Evolutionary conservation across 2,888 invertebrate species (phyloP), one percentile per base, ranked within the genome.

Genomic region (Allolobophora icterica): DNA sequence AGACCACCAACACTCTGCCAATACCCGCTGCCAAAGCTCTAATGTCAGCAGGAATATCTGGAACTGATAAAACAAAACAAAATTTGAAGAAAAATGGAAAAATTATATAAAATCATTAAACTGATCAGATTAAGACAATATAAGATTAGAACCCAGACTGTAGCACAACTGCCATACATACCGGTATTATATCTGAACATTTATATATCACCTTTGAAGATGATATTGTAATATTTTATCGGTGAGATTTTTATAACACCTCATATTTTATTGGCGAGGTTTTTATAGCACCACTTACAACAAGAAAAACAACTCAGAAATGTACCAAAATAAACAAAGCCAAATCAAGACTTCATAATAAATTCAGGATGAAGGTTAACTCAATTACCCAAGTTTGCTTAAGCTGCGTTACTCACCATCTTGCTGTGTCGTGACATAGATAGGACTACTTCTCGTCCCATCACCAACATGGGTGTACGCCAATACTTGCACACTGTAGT

Each of bases 391-490:
- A 71, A n/a, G 71, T 71, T 71, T n/a, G 71, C n/a, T n/a, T 71
- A 71, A 5, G 52, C 52, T 24, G 5, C 24, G 24, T 89, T 38
- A 92, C 93, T 93, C 93, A 98, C 98, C 98, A 95, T 99, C 99
- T 96, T 98, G 98, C 96, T 98, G 98, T 90, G 98, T 99, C 96
- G 97, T 97, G 95, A 98, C 98, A 95, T 98, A 98, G 93, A 98
- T 98, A 15, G 98, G 97, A 33, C 96, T 96, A 93, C 97, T 97
- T 93, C 98, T 97, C 89, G 98, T 98, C 92, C 99, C 98, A 95
- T 98, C 98, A 24, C 99, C 99, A 92, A 98, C 98, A 91, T 98
- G 97, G 17, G 98, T 99, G 94, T 97, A 98, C 35, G 99, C 98
- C 93, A 98, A 96, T 58, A 99, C 98, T 96, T 98, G 98, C 97